Evolutionary conservation across 2,113 vertebrate genomes (phyloP).

Genomic region (Myrmecobius fasciatus): DNA sequence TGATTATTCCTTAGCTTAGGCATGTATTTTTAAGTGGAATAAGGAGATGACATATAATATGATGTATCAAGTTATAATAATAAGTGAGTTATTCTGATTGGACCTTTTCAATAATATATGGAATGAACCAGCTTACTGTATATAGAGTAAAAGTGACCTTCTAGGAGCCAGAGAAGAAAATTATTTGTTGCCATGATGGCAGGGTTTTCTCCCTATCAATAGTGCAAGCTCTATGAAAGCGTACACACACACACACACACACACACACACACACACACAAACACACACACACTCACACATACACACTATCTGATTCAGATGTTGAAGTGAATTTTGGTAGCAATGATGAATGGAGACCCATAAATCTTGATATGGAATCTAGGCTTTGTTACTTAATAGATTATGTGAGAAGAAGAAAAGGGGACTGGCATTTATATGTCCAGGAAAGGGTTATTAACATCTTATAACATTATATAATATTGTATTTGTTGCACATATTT

Average conservation of each 20-base stretch:
- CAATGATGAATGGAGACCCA: no score
- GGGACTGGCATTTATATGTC: no score
- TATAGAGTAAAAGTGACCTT: slow-evolving; percentile 16
- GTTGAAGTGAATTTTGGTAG: background rate
- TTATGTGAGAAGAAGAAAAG: no score
- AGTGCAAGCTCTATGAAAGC: background rate
- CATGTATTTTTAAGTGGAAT: slow-evolving; percentile 1
- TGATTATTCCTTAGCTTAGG: background rate
- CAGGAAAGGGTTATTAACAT: no score
- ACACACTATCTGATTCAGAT: background rate
- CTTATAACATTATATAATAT: no score
- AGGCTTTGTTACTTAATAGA: no score
- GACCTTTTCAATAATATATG: slow-evolving; percentile 50
- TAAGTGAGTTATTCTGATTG: slow-evolving; percentile 37
- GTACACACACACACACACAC: background rate
- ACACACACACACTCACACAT: no score
- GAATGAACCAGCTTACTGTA: slow-evolving; percentile 22
- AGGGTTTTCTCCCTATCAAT: background rate
- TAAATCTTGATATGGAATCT: no score
- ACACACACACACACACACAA: no score
- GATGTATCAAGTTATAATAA: slow-evolving; percentile 49
- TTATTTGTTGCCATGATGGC: background rate
- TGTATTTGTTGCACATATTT: no score
- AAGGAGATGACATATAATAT: slow-evolving; percentile 23
- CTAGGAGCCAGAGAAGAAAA: slow-evolving; percentile 34